Evolutionary conservation across 2,888 invertebrate genomes (phyloP).

Genomic region (Pandemis heparana): DNA sequence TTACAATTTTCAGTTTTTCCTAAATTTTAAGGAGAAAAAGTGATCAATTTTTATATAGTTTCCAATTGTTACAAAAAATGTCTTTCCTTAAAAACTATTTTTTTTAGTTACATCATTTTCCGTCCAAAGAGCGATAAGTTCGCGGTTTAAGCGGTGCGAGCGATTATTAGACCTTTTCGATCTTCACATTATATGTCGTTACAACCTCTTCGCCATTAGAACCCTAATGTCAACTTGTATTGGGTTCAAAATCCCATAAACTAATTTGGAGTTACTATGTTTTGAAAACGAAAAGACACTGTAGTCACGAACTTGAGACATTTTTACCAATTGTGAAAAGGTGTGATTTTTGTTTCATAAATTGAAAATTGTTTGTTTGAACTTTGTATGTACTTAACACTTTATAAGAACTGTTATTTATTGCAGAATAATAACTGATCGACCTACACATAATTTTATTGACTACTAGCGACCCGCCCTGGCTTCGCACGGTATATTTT

Average conservation of each 20-base stretch:
- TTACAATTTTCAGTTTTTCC: too few species aligned
- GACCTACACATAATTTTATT: too few species aligned
- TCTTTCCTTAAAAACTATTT: background rate
- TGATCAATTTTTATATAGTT: too few species aligned
- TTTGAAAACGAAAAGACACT: background rate
- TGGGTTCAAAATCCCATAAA: background rate
- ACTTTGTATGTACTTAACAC: background rate
- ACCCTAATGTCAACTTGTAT: background rate
- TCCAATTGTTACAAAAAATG: too few species aligned
- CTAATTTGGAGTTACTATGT: background rate
- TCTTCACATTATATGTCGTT: background rate
- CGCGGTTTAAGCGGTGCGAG: background rate
- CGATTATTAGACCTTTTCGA: background rate
- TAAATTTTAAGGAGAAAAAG: too few species aligned
- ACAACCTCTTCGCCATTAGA: background rate
- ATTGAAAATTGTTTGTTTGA: background rate
- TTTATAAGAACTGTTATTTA: too few species aligned
- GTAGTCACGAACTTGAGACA: background rate
- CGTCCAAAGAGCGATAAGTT: background rate
- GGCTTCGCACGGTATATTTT: too few species aligned
- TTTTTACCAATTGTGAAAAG: background rate
- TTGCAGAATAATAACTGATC: too few species aligned
- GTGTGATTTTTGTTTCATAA: conserved; percentile 1
- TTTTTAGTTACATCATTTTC: background rate
- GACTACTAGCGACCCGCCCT: too few species aligned